Evolutionary conservation across 2,113 vertebrate species (phyloP).

Genomic region (Todiramphus saurophagus): DNA sequence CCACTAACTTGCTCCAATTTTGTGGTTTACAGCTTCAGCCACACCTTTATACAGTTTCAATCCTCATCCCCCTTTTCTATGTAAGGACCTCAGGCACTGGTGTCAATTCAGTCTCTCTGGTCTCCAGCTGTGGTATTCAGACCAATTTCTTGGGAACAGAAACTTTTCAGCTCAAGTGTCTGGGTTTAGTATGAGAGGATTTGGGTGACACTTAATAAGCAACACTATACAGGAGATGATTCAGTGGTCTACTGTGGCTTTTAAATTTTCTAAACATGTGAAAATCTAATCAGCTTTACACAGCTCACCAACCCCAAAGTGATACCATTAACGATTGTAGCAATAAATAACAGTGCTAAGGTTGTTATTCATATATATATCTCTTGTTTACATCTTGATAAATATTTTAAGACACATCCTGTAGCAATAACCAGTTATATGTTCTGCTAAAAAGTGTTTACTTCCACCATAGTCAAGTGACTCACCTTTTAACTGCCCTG

Average conservation of each 20-base stretch:
- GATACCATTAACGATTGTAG: neutral
- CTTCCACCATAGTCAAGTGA: neutral
- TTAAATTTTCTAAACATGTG: neutral
- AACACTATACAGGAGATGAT: neutral
- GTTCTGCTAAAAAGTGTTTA: neutral
- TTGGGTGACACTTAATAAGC: neutral
- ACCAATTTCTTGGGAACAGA: neutral
- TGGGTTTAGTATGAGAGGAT: neutral
- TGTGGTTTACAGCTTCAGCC: neutral
- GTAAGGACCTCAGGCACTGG: neutral
- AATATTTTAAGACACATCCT: neutral
- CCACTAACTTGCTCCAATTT: accelerated
- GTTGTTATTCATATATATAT: neutral
- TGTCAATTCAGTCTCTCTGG: neutral
- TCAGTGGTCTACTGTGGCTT: neutral
- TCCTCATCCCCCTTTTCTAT: neutral
- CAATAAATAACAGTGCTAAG: neutral
- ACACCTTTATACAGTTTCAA: neutral
- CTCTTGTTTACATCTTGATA: neutral
- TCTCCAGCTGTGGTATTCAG: neutral
- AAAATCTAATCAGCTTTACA: neutral
- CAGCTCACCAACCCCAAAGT: neutral
- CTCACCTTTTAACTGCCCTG: neutral
- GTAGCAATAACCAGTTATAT: neutral
- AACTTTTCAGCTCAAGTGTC: neutral